A percentile compares a stretch with the other conserved stretches of the same genome.
phyloP scores from a whole-genome alignment of 2,888 invertebrate genomes.

The Lasiommata megera region DNA sequence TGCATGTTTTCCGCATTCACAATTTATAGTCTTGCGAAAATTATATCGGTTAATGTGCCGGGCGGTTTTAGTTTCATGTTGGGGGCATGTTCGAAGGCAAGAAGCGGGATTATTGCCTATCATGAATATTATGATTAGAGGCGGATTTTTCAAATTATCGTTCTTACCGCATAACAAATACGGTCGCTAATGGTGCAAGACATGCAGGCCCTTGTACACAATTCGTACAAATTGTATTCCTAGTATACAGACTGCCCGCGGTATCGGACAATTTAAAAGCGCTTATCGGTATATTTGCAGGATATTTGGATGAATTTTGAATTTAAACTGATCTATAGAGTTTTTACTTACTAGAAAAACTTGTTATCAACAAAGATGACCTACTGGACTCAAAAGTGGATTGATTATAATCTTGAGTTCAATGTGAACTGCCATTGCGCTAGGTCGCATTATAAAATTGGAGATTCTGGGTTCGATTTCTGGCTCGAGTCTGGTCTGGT shows the following conservation, averaged over 20 bases:
- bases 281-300: too few relatives aligned
- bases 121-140: constrained; percentile 21
- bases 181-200: constrained; percentile 10
- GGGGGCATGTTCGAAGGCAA: constrained; percentile 24
- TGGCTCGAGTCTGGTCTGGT: too few relatives aligned
- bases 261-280: too few relatives aligned
- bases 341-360: too few relatives aligned
- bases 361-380: too few relatives aligned
- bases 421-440: too few relatives aligned
- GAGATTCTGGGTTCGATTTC: too few relatives aligned
- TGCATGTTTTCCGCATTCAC: constrained; percentile 28
- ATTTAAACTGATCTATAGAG: too few relatives aligned
- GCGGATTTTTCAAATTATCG: constrained; percentile 8
- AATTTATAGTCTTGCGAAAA: constrained; percentile 32
- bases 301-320: too few relatives aligned
- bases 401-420: too few relatives aligned
- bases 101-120: constrained; percentile 18
- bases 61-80: constrained; percentile 24
- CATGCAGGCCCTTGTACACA: constrained; percentile 2
- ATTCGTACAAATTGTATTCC: not conserved
- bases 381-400: too few relatives aligned
- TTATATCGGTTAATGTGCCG: constrained; percentile 26
- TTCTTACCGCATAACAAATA: constrained; percentile 9
- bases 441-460: too few relatives aligned
- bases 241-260: not conserved